Base-by-base conservation (phyloP, 2,888 invertebrate species). In the Cremastinae sp. region DNA sequence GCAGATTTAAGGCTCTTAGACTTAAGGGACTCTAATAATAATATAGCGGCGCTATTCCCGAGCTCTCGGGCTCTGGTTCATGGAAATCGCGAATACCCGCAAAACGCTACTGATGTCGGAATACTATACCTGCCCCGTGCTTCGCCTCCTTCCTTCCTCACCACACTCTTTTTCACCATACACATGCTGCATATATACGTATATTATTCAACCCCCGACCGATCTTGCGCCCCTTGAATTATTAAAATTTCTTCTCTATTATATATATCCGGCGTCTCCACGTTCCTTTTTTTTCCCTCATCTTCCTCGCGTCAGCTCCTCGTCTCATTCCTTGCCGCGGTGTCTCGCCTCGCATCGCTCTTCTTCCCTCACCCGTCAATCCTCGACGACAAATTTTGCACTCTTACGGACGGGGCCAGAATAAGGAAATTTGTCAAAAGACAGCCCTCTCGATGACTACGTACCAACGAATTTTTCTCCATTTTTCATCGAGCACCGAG, bases 1-100 rank as follows among this genome's bases (percentile, higher is more conserved):
- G 89, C 89, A 90, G 89, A 90, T 89, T 90, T 90, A 90, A 90
- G 89, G 89, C 89, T 89, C 89, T 89, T 89, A 90, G 89, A 89
- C 89, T 89, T 89, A 89, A 90, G 89, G 89, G 89, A 89, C 88
- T 89, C 88, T 89, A 90, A 90, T 90, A 90, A 90, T 89, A 90
- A 90, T 90, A 89, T 90, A 89, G n/a, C n/a, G n/a, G 89, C 87
- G 85, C 85, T 87, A 87, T 88, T 87, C 85, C 83, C 81, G 78
- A 80, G 64, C 61, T 51, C 65, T 51, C 59, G n/a, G n/a, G 43
- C 54, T 74, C 54, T 65, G 85, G 85, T 82, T 78, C 85, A 86
- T 86, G 84, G 86, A 88, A 85, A 86, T 86, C 84, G 85, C 83
- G 83, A 83, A 78, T 81, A 79, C 80, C 80, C 79, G 79, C 80